A percentile compares a stretch with the other conserved stretches of the same genome.
Conservation (phyloP, 2,113 vertebrate species). For the Tichodroma muraria region DNA sequence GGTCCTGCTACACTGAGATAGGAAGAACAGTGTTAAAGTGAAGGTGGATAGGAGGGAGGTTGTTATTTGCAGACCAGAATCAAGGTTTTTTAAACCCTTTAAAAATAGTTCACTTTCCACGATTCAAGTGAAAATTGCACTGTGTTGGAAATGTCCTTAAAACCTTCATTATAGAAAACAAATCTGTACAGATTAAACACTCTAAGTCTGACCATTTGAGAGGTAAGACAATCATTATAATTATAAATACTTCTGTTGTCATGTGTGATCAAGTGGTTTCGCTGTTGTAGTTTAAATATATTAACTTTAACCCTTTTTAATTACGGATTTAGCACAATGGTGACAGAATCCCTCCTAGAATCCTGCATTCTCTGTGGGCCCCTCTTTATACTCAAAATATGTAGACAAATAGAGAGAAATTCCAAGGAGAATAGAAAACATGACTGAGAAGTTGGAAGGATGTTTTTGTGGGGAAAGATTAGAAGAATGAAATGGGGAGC, state of each 20-base stretch:
- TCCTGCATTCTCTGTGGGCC: neutral
- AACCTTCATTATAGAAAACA: slow-evolving; percentile 37
- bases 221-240: slow-evolving; percentile 47
- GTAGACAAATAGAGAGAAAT: slow-evolving; percentile 44
- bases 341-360: neutral
- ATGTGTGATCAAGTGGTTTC: slow-evolving; percentile 48
- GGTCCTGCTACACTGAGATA: neutral
- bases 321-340: slow-evolving; percentile 42
- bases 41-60: neutral
- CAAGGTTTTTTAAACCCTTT: neutral
- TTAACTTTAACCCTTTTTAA: slow-evolving; percentile 60
- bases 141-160: slow-evolving; percentile 17
- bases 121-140: neutral
- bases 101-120: neutral
- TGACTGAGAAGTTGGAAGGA: slow-evolving; percentile 41
- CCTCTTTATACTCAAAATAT: slow-evolving; percentile 49
- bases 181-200: slow-evolving; percentile 49
- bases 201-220: slow-evolving; percentile 43
- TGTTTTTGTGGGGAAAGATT: slow-evolving; percentile 43
- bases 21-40: neutral
- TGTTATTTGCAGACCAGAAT: neutral
- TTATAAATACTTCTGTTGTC: slow-evolving; percentile 58
- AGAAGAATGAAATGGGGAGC: slow-evolving; percentile 14
- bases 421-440: slow-evolving; percentile 53
- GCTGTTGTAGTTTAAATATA: slow-evolving; percentile 41